Conservation (phyloP, 23 tunicate species). For the Trididemnum clinides region DNA sequence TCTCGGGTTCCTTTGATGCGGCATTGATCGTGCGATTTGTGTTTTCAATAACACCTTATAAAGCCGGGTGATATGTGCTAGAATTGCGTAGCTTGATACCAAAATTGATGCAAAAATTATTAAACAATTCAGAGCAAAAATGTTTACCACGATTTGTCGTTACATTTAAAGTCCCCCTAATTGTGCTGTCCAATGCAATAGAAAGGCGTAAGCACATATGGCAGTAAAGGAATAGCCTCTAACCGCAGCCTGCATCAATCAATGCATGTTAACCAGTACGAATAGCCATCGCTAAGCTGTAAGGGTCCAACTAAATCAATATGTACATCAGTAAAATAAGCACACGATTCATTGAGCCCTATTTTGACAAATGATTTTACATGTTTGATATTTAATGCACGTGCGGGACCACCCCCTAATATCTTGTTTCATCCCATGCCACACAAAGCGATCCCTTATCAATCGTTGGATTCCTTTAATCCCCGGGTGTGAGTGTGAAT, state of each 20-base stretch:
- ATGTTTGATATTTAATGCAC: background rate
- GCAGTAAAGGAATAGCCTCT: slow-evolving; percentile 26
- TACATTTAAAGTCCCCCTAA: slow-evolving; percentile 17
- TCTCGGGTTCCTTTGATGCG: background rate
- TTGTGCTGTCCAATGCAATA: slow-evolving; percentile 6
- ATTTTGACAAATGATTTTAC: background rate
- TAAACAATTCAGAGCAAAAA: background rate
- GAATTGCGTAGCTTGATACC: background rate
- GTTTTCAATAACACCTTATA: background rate
- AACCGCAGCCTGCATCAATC: slow-evolving; percentile 3
- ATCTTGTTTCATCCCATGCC: slow-evolving; percentile 30
- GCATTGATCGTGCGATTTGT: background rate
- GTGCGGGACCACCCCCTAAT: background rate
- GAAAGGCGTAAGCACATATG: slow-evolving; percentile 14
- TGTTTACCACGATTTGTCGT: slow-evolving; percentile 23
- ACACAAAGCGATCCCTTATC: slow-evolving; percentile 6
- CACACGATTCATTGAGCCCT: no score
- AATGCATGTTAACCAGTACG: background rate
- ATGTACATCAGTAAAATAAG: no score
- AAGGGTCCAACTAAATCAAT: slow-evolving; percentile 12
- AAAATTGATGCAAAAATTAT: background rate
- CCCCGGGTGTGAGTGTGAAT: slow-evolving; percentile 7
- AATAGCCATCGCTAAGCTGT: background rate
- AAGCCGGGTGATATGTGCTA: background rate
- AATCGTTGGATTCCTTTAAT: background rate